Percentiles rank a stretch among this genome's conserved stretches.
phyloP scores from a whole-genome alignment of 2,113 vertebrate genomes.

The Bufo gargarizans region DNA sequence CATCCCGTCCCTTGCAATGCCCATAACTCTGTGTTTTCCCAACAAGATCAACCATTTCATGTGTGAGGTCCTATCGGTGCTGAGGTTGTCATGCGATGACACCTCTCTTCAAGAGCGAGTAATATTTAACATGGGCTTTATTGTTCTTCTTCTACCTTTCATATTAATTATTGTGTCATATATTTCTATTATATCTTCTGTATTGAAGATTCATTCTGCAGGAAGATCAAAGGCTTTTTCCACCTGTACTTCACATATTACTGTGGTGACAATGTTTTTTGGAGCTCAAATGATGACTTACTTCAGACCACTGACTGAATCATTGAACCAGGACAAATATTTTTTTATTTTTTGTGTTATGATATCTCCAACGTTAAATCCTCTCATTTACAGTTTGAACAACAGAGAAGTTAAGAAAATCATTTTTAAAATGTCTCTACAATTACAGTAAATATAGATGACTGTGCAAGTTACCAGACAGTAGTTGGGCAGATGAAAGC shows the following conservation, averaged over 20 bases:
- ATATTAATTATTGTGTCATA: slow-evolving; percentile 48
- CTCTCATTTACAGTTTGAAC: not conserved
- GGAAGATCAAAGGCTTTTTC: slow-evolving; percentile 22
- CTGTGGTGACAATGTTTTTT: slow-evolving; percentile 7
- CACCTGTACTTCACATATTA: not conserved
- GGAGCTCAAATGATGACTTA: not conserved
- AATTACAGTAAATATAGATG: no score
- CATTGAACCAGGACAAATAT: not conserved
- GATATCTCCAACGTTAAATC: not conserved
- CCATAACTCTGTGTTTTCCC: slow-evolving; percentile 13
- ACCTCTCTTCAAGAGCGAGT: not conserved
- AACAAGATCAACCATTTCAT: slow-evolving; percentile 57
- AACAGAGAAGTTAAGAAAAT: not conserved
- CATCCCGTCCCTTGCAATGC: not conserved
- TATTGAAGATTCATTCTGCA: slow-evolving; percentile 21
- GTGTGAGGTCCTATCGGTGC: slow-evolving; percentile 26
- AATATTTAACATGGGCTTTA: not conserved
- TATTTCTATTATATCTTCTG: not conserved
- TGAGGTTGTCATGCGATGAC: slow-evolving; percentile 44
- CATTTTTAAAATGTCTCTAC: no score
- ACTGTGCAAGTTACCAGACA: no score
- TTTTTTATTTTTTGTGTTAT: not conserved
- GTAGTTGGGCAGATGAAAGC: no score
- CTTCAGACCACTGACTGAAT: not conserved
- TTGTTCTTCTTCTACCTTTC: slow-evolving; percentile 31